phyloP scores from a whole-genome alignment of 92 coral and sea anemone genomes.

The Epizoanthus scotinus region DNA sequence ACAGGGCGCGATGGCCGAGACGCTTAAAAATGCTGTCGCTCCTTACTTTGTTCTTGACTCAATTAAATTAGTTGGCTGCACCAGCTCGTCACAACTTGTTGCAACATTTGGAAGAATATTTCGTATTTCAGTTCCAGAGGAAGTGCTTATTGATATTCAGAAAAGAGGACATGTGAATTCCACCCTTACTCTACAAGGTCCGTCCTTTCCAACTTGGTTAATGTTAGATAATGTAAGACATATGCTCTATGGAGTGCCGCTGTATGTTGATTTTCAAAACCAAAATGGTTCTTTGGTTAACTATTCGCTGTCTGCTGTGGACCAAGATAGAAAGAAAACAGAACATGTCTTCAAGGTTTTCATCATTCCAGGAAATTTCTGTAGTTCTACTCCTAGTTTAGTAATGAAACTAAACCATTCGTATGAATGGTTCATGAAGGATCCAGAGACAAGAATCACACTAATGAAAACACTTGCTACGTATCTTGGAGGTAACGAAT shows the following conservation, averaged over 20 bases:
- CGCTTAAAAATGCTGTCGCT: conserved; percentile 15
- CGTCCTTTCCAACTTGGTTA: conserved; percentile 22
- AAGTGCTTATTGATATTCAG: conserved; percentile 11
- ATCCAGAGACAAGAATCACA: background rate
- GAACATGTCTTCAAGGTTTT: conserved; percentile 36
- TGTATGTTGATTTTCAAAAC: conserved; percentile 18
- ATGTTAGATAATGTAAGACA: conserved; percentile 8
- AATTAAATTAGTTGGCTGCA: conserved; percentile 20
- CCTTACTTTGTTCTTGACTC: conserved; percentile 37
- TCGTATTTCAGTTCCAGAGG: conserved; percentile 9
- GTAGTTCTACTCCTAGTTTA: conserved; percentile 31
- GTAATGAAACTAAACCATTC: conserved; percentile 17
- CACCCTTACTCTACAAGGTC: conserved; percentile 16
- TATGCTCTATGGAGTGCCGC: conserved; percentile 25
- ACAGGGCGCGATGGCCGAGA: background rate
- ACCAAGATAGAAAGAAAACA: conserved; percentile 23
- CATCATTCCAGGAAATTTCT: conserved; percentile 34
- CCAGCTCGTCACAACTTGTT: conserved; percentile 27
- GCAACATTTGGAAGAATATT: conserved; percentile 42
- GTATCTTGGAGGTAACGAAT: conserved; percentile 22
- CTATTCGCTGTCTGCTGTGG: conserved; percentile 26
- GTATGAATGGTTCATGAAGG: conserved; percentile 1
- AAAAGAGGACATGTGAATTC: conserved; percentile 13
- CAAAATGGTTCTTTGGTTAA: conserved; percentile 34
- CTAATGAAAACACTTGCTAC: background rate